Percentiles rank a stretch among this genome's conserved stretches.
phyloP scores from a whole-genome alignment of 2,888 invertebrate species.

The Xanthorhoe designata region DNA sequence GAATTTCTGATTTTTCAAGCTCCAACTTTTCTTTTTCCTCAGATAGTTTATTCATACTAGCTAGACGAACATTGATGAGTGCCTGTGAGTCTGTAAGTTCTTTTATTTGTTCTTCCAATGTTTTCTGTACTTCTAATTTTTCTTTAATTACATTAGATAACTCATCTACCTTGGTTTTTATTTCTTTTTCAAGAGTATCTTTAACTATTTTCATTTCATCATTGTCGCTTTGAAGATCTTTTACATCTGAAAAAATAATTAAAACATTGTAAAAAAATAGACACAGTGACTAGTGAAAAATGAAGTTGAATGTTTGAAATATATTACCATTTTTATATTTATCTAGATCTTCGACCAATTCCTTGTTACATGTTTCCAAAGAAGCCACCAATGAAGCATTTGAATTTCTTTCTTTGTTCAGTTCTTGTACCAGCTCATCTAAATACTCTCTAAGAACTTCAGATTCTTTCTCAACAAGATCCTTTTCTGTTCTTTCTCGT shows the following conservation, averaged over 20 bases:
- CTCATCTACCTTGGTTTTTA: constrained; percentile 39
- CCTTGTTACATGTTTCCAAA: constrained; percentile 47
- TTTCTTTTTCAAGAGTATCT: constrained; percentile 44
- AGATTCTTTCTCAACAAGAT: constrained; percentile 42
- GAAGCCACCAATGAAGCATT: constrained; percentile 38
- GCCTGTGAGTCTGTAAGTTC: constrained; percentile 52
- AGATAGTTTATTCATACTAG: constrained; percentile 49
- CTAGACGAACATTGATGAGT: constrained; percentile 47
- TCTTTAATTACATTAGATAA: constrained; percentile 45
- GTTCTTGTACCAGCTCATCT: constrained; percentile 42
- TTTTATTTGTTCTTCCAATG: constrained; percentile 51
- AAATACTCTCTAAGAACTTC: constrained; percentile 39
- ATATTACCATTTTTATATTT: constrained; percentile 55
- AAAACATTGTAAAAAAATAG: neutral
- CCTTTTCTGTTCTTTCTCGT: constrained; percentile 44
- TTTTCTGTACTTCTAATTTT: constrained; percentile 47
- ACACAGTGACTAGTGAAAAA: neutral
- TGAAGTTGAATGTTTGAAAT: neutral
- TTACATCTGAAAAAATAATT: constrained; percentile 49
- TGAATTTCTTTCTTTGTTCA: constrained; percentile 40
- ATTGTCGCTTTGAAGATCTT: constrained; percentile 47
- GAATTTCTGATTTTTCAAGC: constrained; percentile 39
- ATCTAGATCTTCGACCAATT: constrained; percentile 41
- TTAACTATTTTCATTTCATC: constrained; percentile 47
- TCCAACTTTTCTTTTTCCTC: constrained; percentile 52